Evolutionary conservation across 23 tunicate genomes (phyloP), one percentile per base, ranked within the genome.

Genomic region (Phallusia fumigata): DNA sequence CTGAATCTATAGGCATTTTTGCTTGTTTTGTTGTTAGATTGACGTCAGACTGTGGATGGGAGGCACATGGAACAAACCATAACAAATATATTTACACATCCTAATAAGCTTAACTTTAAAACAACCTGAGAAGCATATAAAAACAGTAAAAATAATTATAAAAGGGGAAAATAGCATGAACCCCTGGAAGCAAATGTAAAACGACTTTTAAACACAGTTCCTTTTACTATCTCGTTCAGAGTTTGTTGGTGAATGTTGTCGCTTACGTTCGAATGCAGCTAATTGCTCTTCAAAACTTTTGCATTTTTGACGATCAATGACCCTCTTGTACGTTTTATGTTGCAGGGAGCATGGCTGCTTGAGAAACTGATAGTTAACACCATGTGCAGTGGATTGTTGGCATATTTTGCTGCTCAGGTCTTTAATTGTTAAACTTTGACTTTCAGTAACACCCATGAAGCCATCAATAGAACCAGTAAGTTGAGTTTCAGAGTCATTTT

Each of bases 221-320:
- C 47, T 40, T 40, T 40, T 40, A 40, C 8, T 40, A 10, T 40
- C 47, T 40, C 10, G 47, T 40, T 40, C 47, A 40, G 47, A 40
- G 47, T 40, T 40, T 10, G 47, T 40, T 3, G 47, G 47, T 40
- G 47, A 40, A 40, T 21, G 69, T 58, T 58, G 26, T 22, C 69
- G 69, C 28, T 58, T 58, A 6, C 28, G 11, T 58, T 58, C 69
- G 13, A 58, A 58, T 21, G 69, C 28, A 1, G 8, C 28, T 6
- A 89, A 21, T 65, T 85, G 86, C 40, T 94, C 94, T 64, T 86
- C 94, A 24, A 94, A 53, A 44, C 87, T 94, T 26, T 30, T 73
- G 6, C 93, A 93, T 35, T 33, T 80, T 51, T 84, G 98, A 34
- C 93, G 33, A 44, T 85, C 84, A 81, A 89, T 31, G 11, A 94